Base-by-base conservation (phyloP, 2,797 vertebrate genomes). In the Nyctibius grandis region DNA sequence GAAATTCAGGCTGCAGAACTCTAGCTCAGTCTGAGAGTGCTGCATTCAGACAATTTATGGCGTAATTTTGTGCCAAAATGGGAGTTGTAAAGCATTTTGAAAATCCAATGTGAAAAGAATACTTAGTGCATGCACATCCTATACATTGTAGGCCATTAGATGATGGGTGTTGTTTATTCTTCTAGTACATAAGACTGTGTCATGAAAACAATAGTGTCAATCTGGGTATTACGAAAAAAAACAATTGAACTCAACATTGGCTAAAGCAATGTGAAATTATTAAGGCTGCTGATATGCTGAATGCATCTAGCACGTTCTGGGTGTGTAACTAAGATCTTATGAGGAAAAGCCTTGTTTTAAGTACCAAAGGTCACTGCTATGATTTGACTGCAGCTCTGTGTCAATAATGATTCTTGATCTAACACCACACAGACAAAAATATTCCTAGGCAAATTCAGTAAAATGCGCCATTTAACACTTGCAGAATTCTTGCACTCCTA, bases 331-430 rank as follows among this genome's bases (percentile, higher is more conserved):
- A 96, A 92, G 44, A 70, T 28, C 23, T 94, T 95, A 87, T 80
- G 87, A 91, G 60, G 29, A 95, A 97, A 89, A 97, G n/a, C 25
- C 63, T 84, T 92, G 47, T 79, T 97, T 96, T 85, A 96, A 89
- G 61, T 79, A 87, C 26, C 57, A 94, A 96, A 94, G 80, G 87
- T 95, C 47, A 78, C 3, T 36, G 72, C 63, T 84, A 53, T 91
- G 75, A 96, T 93, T 89, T 95, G 88, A 87, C 76, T 95, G 72
- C 78, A 94, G 70, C 67, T 93, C 54, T 94, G 74, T 95, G 95
- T 95, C 79, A 96, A 47, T 95, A 97, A 68, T 51, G 19, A 69
- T 94, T 96, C 85, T 93, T 97, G 63, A 95, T 82, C 60, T 94
- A 93, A 67, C 22, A 78, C 20, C 8, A 25, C 61, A 64, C 15